Percentiles rank a stretch among this genome's conserved stretches.
Conservation (phyloP, 2,888 invertebrate genomes). For the Cactoblastis cactorum region DNA sequence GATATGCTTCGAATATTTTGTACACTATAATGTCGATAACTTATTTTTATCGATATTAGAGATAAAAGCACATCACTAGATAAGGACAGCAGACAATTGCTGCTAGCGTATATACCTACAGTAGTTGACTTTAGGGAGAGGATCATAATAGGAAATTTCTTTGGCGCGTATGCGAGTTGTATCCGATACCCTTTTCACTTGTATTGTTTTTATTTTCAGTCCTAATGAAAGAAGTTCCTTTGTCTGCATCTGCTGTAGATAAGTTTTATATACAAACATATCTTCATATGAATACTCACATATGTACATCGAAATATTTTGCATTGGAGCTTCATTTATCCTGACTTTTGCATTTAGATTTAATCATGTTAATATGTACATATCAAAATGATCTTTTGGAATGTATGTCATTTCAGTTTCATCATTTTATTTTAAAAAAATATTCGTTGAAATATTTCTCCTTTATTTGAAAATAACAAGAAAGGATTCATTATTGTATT, state of each 20-base stretch:
- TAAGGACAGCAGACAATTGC: conserved; percentile 61
- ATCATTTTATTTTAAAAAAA: no score
- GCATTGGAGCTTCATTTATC: no score
- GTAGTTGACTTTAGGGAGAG: conserved; percentile 69
- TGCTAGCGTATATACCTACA: conserved; percentile 55
- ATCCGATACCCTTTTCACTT: conserved; percentile 75
- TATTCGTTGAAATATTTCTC: background rate
- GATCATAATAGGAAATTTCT: conserved; percentile 76
- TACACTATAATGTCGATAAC: background rate
- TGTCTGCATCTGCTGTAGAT: conserved; percentile 63
- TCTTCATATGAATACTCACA: conserved; percentile 49
- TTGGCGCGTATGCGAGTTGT: conserved; percentile 67
- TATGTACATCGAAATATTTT: no score
- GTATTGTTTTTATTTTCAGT: conserved; percentile 77
- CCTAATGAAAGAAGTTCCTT: conserved; percentile 76
- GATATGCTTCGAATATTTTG: no score
- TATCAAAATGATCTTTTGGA: no score
- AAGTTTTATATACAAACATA: no score
- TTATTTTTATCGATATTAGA: conserved; percentile 21
- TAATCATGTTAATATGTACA: no score
- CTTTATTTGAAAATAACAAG: background rate
- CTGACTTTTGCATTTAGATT: no score
- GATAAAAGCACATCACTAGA: conserved; percentile 28
- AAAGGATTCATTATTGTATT: conserved; percentile 11
- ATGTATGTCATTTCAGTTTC: no score